A percentile compares a stretch with the other conserved stretches of the same genome.
These are phyloP conservation scores for Lasioglossum oenotherae DNA, from an alignment of 2,888 invertebrate genomes.

Conservation along the genomic window DNA sequence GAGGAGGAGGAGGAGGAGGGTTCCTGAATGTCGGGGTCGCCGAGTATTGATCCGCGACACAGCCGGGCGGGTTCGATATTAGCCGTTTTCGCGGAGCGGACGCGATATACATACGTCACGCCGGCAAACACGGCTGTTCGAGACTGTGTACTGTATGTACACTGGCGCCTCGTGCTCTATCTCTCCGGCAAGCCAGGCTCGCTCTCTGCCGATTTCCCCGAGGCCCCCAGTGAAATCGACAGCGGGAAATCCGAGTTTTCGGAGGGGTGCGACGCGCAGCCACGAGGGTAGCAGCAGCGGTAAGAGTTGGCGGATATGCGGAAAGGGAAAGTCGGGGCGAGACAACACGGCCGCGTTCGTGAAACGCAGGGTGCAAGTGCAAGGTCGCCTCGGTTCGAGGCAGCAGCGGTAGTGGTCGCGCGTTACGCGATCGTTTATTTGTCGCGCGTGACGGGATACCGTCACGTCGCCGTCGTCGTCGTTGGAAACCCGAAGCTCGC, in stretches of 20 bases:
- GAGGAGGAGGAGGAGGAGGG: conserved; percentile 76
- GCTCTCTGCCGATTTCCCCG: conserved; percentile 14
- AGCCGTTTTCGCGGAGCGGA: conserved; percentile 78
- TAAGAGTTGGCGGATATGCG: conserved; percentile 62
- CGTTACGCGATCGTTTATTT: neutral
- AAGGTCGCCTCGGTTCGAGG: conserved; percentile 38
- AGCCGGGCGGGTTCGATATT: conserved; percentile 80
- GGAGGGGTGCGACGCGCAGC: conserved; percentile 53
- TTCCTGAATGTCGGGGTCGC: conserved; percentile 84
- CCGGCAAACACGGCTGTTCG: conserved; percentile 31
- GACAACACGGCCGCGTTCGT: conserved; percentile 42
- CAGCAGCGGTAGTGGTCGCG: neutral
- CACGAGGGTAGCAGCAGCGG: conserved; percentile 65
- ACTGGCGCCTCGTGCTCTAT: neutral
- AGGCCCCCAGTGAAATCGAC: neutral
- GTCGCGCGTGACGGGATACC: neutral
- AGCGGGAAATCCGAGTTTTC: conserved; percentile 37
- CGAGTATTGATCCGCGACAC: conserved; percentile 83
- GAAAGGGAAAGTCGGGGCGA: conserved; percentile 69
- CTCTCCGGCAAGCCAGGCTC: neutral
- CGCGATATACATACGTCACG: conserved; percentile 77
- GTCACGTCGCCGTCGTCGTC: neutral
- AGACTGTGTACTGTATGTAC: neutral
- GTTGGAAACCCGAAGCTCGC: neutral
- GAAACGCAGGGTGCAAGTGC: conserved; percentile 59